A percentile compares a stretch with the other conserved stretches of the same genome.
phyloP scores from a whole-genome alignment of 2,888 invertebrate genomes.

The Incurvaria masculella region DNA sequence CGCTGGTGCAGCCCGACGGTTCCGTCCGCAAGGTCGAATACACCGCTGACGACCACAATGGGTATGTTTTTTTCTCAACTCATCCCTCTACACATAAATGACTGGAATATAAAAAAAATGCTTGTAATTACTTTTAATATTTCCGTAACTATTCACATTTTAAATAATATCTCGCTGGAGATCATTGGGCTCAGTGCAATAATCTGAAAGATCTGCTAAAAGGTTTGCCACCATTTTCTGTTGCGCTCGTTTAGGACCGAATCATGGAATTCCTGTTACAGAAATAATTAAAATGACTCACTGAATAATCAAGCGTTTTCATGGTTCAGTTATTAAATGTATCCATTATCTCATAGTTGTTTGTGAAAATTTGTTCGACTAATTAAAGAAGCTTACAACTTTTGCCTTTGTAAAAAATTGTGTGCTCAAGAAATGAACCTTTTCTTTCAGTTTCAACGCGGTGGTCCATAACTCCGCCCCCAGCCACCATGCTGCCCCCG shows the following conservation, averaged over 20 bases:
- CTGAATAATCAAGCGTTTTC: too few relatives aligned
- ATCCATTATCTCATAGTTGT: not conserved
- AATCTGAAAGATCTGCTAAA: slow-evolving; percentile 7
- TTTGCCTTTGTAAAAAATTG: slow-evolving; percentile 19
- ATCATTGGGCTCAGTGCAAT: too few relatives aligned
- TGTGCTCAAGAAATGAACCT: not conserved
- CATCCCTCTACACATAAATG: too few relatives aligned
- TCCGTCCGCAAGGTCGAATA: slow-evolving; percentile 54
- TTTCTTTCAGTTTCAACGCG: slow-evolving; percentile 34
- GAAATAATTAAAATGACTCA: too few relatives aligned
- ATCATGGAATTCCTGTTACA: too few relatives aligned
- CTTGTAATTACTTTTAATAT: too few relatives aligned
- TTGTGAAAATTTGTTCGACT: not conserved
- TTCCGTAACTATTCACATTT: too few relatives aligned
- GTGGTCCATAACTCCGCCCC: slow-evolving; percentile 28
- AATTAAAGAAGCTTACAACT: not conserved
- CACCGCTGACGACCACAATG: slow-evolving; percentile 53
- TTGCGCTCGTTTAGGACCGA: not conserved
- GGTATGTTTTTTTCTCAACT: slow-evolving; percentile 25
- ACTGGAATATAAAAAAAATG: too few relatives aligned
- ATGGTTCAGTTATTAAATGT: too few relatives aligned
- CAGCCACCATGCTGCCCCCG: slow-evolving; percentile 27
- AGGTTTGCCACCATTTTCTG: slow-evolving; percentile 2
- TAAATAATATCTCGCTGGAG: too few relatives aligned
- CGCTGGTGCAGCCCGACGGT: slow-evolving; percentile 52